Conservation (phyloP, 92 coral and sea anemone species). For the Zoanthus sociatus region DNA sequence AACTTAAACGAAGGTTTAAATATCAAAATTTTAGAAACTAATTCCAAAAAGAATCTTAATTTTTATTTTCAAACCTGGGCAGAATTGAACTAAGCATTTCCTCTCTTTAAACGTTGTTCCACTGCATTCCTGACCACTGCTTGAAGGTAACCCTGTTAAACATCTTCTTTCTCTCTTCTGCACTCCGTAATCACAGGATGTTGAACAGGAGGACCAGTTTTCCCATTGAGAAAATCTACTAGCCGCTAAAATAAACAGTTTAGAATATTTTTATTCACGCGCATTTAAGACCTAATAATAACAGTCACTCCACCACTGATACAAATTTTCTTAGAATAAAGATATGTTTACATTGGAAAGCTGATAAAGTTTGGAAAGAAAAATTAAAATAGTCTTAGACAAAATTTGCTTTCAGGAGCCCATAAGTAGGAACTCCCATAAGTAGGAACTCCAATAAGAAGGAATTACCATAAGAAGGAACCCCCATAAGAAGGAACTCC, state of each 20-base stretch:
- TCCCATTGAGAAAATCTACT: constrained; percentile 30
- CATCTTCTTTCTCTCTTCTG: constrained; percentile 22
- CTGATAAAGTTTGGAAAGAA: no score
- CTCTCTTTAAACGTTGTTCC: not conserved
- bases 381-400: no score
- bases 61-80: constrained; percentile 27
- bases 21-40: not conserved
- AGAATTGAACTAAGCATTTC: constrained; percentile 39
- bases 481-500: no score
- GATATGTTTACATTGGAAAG: no score
- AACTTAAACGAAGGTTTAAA: not conserved
- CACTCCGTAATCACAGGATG: constrained; percentile 26
- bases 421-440: no score
- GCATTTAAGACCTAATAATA: not conserved
- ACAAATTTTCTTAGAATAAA: no score
- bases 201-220: constrained; percentile 42
- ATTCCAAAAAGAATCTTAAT: not conserved
- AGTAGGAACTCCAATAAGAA: no score
- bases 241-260: not conserved
- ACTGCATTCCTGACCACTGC: not conserved
- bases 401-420: no score
- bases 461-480: no score
- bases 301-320: not conserved
- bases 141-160: not conserved
- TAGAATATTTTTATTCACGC: not conserved